These are phyloP conservation scores for Gymnobelideus leadbeateri DNA, from an alignment of 2,113 vertebrate species.

Conservation along the genomic window DNA sequence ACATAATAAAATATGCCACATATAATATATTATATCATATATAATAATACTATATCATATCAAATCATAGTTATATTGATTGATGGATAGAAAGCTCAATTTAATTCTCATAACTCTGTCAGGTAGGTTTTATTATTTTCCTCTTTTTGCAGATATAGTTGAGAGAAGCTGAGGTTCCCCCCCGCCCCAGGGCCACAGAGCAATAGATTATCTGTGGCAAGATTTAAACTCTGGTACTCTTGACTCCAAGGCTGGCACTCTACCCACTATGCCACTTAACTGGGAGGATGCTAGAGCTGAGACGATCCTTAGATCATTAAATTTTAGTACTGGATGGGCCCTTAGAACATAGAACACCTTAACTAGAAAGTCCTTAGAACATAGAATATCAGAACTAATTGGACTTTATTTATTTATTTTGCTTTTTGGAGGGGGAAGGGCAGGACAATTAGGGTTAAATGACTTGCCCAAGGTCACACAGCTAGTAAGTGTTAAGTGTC, in stretches of 20 bases:
- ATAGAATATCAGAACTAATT: neutral
- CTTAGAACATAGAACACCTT: neutral
- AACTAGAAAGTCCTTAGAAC: neutral
- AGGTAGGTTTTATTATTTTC: conserved; percentile 27
- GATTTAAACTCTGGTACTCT: neutral
- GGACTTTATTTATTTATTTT: neutral
- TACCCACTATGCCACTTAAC: neutral
- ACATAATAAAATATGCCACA: too few relatives aligned
- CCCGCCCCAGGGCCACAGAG: neutral
- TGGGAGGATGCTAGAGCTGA: neutral
- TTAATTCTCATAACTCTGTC: conserved; percentile 43
- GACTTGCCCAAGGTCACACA: too few relatives aligned
- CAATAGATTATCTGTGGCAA: neutral
- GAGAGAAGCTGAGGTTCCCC: neutral
- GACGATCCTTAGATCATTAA: neutral
- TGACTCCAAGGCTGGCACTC: neutral
- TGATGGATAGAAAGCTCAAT: conserved; percentile 38
- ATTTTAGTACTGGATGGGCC: neutral
- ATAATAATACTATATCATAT: conserved; percentile 20
- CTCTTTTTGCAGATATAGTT: neutral
- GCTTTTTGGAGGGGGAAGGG: too few relatives aligned
- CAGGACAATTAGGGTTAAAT: too few relatives aligned
- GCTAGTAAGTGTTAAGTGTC: too few relatives aligned
- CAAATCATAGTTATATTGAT: conserved; percentile 16
- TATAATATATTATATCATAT: neutral